Conservation (phyloP, 1,140 invertebrate genomes). For the Drosophila kurseongensis region DNA sequence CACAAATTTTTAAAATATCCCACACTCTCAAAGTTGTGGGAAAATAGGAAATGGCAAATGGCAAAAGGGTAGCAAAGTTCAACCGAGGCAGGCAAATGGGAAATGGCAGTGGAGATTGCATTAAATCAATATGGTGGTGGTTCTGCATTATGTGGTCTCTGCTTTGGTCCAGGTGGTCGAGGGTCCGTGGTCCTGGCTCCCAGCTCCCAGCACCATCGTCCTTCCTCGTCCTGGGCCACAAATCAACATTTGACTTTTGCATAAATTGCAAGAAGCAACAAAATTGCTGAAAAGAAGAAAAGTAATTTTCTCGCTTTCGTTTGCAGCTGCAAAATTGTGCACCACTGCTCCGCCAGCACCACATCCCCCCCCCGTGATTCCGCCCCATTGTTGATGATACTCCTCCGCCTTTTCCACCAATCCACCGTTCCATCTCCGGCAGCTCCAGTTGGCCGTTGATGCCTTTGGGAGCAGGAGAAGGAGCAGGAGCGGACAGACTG, state of each 20-base stretch:
- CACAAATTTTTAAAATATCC: constrained; percentile 64
- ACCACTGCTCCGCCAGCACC: constrained; percentile 4
- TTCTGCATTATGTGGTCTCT: constrained; percentile 23
- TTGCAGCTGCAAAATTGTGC: constrained; percentile 59
- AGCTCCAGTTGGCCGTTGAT: constrained; percentile 31
- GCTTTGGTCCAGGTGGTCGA: constrained; percentile 9
- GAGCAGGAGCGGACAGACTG: constrained; percentile 21
- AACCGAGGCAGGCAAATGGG: constrained; percentile 11
- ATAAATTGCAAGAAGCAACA: constrained; percentile 81
- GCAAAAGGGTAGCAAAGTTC: constrained; percentile 10
- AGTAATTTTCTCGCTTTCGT: constrained; percentile 79
- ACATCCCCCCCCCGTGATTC: constrained; percentile 1
- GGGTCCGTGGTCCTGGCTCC: background rate
- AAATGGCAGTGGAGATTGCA: constrained; percentile 28
- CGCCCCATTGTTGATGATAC: constrained; percentile 55
- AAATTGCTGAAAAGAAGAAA: constrained; percentile 73
- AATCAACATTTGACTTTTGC: constrained; percentile 83
- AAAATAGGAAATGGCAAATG: constrained; percentile 27
- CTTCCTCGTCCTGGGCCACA: constrained; percentile 47
- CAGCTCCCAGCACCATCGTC: constrained; percentile 4
- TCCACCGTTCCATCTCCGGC: background rate
- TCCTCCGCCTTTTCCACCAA: constrained; percentile 1
- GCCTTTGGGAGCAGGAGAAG: constrained; percentile 17
- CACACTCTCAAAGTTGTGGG: constrained; percentile 25
- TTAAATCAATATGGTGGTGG: constrained; percentile 72